phyloP scores from a whole-genome alignment of 2,797 vertebrate species.

The Onychomys torridus region DNA sequence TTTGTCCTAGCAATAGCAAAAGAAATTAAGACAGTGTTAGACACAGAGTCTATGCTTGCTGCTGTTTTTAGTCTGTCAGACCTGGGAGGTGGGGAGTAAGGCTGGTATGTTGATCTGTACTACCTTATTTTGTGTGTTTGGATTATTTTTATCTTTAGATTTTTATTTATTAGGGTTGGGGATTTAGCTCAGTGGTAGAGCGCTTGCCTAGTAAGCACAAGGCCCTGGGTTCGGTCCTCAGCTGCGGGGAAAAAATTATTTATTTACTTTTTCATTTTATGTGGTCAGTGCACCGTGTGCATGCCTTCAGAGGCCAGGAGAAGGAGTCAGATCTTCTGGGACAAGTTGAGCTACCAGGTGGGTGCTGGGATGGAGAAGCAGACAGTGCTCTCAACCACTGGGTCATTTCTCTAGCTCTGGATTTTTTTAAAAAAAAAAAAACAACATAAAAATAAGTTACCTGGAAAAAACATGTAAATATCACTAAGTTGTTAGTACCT shows the following conservation, averaged over 20 bases:
- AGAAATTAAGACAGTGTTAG: neutral
- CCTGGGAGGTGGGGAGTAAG: neutral
- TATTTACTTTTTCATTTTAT: neutral
- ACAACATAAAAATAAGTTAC: conserved; percentile 1
- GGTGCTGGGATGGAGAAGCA: neutral
- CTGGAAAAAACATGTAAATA: neutral
- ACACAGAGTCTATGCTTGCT: neutral
- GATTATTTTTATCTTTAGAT: neutral
- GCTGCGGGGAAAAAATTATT: too few species aligned
- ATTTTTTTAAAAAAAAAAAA: neutral
- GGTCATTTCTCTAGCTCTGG: neutral
- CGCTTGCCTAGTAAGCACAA: too few species aligned
- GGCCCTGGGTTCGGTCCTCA: too few species aligned
- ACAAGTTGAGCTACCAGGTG: neutral
- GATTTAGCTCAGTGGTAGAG: too few species aligned
- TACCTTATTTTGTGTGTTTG: neutral
- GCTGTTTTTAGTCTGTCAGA: neutral
- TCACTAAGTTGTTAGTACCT: neutral
- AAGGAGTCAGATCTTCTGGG: too few species aligned
- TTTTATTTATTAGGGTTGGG: neutral
- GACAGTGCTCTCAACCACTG: neutral
- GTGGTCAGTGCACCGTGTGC: too few species aligned
- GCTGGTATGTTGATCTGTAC: neutral
- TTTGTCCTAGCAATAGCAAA: neutral
- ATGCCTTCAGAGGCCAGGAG: neutral